Percentiles rank a stretch among this genome's conserved stretches.
These are phyloP conservation scores for Ctena decussata DNA, from an alignment of 2,888 invertebrate genomes.

Conservation along the genomic window DNA sequence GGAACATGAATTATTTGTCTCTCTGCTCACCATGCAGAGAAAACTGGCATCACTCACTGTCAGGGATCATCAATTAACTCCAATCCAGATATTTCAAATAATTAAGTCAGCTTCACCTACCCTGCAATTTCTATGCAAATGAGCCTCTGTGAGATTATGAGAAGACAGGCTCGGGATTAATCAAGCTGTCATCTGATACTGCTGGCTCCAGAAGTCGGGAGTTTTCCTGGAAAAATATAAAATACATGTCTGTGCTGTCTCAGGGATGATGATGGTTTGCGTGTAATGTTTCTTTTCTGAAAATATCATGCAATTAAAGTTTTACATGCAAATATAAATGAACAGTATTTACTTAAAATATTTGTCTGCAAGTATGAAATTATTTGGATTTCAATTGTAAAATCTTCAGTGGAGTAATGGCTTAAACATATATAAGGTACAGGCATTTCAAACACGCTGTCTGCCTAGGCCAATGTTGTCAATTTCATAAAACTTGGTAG, in stretches of 20 bases:
- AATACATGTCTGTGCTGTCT: neutral
- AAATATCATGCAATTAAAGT: too few relatives aligned
- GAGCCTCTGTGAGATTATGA: neutral
- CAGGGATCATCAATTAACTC: slow-evolving; percentile 3
- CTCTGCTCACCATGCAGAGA: neutral
- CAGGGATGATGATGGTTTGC: too few relatives aligned
- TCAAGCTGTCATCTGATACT: slow-evolving; percentile 12
- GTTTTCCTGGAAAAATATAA: neutral
- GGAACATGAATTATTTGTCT: neutral
- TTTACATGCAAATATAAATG: too few relatives aligned
- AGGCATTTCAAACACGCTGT: too few relatives aligned
- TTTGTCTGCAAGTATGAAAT: too few relatives aligned
- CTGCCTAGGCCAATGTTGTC: too few relatives aligned
- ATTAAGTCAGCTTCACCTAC: slow-evolving; percentile 16
- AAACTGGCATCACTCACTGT: slow-evolving; percentile 12
- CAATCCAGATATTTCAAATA: neutral
- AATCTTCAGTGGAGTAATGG: too few relatives aligned
- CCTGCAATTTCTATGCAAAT: slow-evolving; percentile 11
- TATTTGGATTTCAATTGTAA: too few relatives aligned
- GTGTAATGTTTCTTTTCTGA: too few relatives aligned
- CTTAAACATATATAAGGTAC: too few relatives aligned
- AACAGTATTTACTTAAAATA: too few relatives aligned
- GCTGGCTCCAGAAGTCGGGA: neutral
- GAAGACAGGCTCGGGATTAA: slow-evolving; percentile 1
- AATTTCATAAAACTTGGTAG: too few relatives aligned